These are phyloP conservation scores for Nephotettix cincticeps DNA, from an alignment of 1,140 invertebrate species.

Conservation along the genomic window DNA sequence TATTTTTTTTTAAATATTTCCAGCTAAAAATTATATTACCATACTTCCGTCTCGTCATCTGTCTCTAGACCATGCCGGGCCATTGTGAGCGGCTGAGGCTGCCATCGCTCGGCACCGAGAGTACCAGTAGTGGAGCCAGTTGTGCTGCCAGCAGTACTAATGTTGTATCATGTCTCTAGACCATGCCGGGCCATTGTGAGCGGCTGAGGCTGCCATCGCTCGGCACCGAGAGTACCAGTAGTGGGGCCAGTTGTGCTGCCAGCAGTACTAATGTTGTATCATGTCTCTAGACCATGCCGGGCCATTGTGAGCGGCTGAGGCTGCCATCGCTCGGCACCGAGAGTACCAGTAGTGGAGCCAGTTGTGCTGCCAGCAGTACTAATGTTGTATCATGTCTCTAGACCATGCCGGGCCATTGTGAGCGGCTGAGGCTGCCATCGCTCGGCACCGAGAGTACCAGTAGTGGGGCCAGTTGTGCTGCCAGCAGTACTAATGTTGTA, in stretches of 20 bases:
- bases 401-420: slow-evolving; percentile 24
- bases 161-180: too few relatives aligned
- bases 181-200: slow-evolving; percentile 31
- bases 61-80: slow-evolving; percentile 9
- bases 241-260: slow-evolving; percentile 25
- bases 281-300: slow-evolving; percentile 11
- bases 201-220: slow-evolving; percentile 42
- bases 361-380: too few relatives aligned
- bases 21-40: too few relatives aligned
- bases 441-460: slow-evolving; percentile 38
- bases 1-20: too few relatives aligned
- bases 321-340: slow-evolving; percentile 42
- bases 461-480: slow-evolving; percentile 23
- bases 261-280: too few relatives aligned
- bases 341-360: slow-evolving; percentile 26
- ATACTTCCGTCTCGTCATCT: too few relatives aligned
- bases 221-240: slow-evolving; percentile 35
- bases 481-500: too few relatives aligned
- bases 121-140: slow-evolving; percentile 25
- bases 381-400: too few relatives aligned
- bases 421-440: slow-evolving; percentile 42
- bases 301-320: slow-evolving; percentile 39
- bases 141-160: too few relatives aligned
- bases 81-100: slow-evolving; percentile 40
- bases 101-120: slow-evolving; percentile 40